Conservation (phyloP, 2,797 vertebrate species). For the Cichlasoma orientale region DNA sequence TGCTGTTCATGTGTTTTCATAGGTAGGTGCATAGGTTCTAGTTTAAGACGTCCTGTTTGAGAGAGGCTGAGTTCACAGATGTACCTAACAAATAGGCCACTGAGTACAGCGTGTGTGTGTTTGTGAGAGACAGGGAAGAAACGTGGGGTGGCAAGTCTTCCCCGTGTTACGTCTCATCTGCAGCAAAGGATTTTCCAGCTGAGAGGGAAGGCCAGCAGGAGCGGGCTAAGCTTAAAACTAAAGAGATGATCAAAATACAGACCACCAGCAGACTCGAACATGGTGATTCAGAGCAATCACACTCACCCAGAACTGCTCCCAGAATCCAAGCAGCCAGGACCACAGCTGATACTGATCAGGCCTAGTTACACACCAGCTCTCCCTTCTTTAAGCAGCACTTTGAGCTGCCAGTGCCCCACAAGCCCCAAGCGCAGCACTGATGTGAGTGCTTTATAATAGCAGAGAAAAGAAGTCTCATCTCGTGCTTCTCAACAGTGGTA, state of each 20-base stretch:
- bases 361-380: conserved; percentile 37
- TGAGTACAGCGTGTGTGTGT: no score
- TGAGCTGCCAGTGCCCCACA: conserved; percentile 34
- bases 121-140: not conserved
- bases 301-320: not conserved
- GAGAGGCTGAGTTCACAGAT: not conserved
- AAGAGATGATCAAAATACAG: conserved; percentile 28
- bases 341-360: conserved; percentile 33
- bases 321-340: conserved; percentile 16
- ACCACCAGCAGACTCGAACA: conserved; percentile 17
- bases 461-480: conserved; percentile 48
- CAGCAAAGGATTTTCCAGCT: conserved; percentile 12
- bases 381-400: conserved; percentile 40
- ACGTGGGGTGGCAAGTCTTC: not conserved
- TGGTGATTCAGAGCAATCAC: conserved; percentile 21
- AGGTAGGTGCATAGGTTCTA: not conserved
- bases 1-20: not conserved
- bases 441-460: conserved; percentile 43
- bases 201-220: conserved; percentile 12
- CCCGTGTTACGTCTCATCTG: conserved; percentile 8
- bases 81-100: not conserved
- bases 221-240: conserved; percentile 12
- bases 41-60: not conserved
- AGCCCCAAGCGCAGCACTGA: conserved; percentile 34
- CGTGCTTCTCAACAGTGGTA: conserved; percentile 33